Conservation (phyloP, 2,888 invertebrate species). For the Drosophila aldrichi region DNA sequence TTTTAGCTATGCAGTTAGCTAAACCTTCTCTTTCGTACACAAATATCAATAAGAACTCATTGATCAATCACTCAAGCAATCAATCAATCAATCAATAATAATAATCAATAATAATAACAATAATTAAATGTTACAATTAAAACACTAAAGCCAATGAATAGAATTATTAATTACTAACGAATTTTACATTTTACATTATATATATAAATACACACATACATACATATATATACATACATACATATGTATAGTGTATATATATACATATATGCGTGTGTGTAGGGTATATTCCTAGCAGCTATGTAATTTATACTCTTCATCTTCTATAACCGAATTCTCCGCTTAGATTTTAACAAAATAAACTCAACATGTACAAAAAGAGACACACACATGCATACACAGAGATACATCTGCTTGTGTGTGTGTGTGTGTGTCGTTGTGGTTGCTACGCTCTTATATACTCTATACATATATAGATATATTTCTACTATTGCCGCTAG, state of each 20-base stretch:
- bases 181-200: conserved; percentile 35
- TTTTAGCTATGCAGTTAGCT: conserved; percentile 60
- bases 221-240: conserved; percentile 10
- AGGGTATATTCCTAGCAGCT: conserved; percentile 56
- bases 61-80: conserved; percentile 25
- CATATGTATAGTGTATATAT: conserved; percentile 17
- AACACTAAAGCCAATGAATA: conserved; percentile 82
- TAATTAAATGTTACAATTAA: conserved; percentile 79
- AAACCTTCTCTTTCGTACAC: conserved; percentile 45
- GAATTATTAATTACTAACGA: conserved; percentile 69
- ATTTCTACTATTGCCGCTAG: conserved; percentile 79
- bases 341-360: conserved; percentile 46
- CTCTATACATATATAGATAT: conserved; percentile 28
- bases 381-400: conserved; percentile 15
- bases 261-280: conserved; percentile 10
- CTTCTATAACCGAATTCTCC: conserved; percentile 19
- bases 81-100: conserved; percentile 50
- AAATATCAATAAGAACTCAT: conserved; percentile 73
- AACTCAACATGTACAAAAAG: conserved; percentile 72
- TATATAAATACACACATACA: conserved; percentile 12
- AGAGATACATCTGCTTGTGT: conserved; percentile 7
- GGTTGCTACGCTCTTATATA: conserved; percentile 41
- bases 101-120: conserved; percentile 61
- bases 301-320: conserved; percentile 73
- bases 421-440: conserved; percentile 32